A percentile compares a stretch with the other conserved stretches of the same genome.
These are phyloP conservation scores for Origma solitaria DNA, from an alignment of 2,113 vertebrate species.

Conservation along the genomic window DNA sequence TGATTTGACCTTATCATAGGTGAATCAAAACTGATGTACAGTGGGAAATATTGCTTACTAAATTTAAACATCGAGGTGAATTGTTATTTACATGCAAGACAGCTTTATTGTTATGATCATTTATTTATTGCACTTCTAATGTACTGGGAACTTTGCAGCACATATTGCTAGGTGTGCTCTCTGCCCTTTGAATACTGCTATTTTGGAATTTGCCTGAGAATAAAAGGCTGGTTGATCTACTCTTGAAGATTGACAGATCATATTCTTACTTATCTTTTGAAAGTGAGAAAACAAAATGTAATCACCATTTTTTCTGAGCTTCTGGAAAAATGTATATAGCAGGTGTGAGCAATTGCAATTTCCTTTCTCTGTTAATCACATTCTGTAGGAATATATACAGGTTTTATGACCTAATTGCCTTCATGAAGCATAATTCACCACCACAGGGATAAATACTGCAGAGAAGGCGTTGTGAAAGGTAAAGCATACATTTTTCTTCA, in stretches of 20 bases:
- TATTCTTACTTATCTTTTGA: not conserved
- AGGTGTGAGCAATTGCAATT: not conserved
- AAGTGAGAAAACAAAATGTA: not conserved
- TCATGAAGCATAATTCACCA: not conserved
- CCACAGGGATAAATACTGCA: not conserved
- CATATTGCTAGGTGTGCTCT: not conserved
- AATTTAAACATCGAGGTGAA: slow-evolving; percentile 13
- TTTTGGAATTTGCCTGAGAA: not conserved
- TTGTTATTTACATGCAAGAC: not conserved
- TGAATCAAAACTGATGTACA: not conserved
- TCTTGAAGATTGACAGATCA: not conserved
- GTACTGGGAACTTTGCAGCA: not conserved
- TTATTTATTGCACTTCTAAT: slow-evolving; percentile 9
- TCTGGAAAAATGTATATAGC: not conserved
- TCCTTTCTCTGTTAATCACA: not conserved
- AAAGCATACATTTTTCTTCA: not conserved
- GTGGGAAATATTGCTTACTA: not conserved
- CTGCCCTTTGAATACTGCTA: not conserved
- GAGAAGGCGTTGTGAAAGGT: not conserved
- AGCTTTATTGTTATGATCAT: slow-evolving; percentile 21
- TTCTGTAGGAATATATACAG: not conserved
- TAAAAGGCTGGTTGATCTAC: not conserved
- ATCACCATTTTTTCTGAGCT: not conserved
- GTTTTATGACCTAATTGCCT: not conserved
- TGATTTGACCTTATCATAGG: not conserved